Percentiles rank a stretch among this genome's conserved stretches.
phyloP scores from a whole-genome alignment of 2,113 vertebrate genomes.

The Pedionomus torquatus region DNA sequence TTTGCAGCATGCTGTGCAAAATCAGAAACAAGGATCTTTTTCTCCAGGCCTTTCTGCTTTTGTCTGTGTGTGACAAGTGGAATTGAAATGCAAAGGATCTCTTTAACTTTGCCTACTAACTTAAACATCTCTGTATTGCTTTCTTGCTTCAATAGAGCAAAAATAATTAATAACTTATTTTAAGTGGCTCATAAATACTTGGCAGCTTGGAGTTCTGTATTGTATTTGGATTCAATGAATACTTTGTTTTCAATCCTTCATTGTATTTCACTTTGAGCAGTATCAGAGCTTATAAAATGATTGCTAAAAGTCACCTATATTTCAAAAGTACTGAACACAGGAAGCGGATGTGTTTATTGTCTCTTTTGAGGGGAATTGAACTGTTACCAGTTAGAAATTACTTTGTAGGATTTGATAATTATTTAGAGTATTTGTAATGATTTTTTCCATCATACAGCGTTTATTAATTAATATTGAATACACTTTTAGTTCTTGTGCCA shows the following conservation, averaged over 20 bases:
- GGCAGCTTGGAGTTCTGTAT: not conserved
- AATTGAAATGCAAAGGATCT: not conserved
- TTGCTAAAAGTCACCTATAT: not conserved
- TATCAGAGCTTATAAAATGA: not conserved
- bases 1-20: not conserved
- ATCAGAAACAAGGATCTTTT: not conserved
- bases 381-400: not conserved
- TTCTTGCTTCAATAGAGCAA: not conserved
- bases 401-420: not conserved
- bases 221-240: not conserved
- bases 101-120: not conserved
- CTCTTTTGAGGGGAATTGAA: not conserved
- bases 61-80: not conserved
- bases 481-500: not conserved
- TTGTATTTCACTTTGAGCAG: not conserved
- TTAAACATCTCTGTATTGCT: not conserved
- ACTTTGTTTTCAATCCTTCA: not conserved
- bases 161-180: not conserved
- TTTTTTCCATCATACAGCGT: not conserved
- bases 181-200: not conserved
- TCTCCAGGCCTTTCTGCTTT: not conserved
- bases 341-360: not conserved
- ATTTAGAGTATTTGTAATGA: not conserved
- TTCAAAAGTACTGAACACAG: not conserved
- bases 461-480: not conserved